Conservation (phyloP, 2,113 vertebrate species). For the Peromyscus californicus region DNA sequence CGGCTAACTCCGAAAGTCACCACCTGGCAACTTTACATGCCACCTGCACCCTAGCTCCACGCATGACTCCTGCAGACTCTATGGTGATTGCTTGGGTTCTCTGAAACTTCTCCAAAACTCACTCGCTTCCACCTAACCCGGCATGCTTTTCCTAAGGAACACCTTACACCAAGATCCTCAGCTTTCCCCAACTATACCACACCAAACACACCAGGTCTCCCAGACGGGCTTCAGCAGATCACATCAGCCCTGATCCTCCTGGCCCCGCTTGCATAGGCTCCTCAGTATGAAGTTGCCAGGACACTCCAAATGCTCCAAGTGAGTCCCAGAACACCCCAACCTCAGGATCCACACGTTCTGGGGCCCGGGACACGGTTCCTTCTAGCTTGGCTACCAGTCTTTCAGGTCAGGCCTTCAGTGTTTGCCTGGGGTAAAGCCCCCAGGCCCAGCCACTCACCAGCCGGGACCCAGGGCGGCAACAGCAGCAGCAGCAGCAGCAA, state of each 20-base stretch:
- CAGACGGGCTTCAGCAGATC: too few relatives aligned
- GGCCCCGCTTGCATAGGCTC: not conserved
- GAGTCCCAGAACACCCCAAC: not conserved
- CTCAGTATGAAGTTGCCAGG: not conserved
- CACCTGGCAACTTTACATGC: not conserved
- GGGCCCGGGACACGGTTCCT: not conserved
- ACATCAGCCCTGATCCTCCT: not conserved
- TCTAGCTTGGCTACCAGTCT: not conserved
- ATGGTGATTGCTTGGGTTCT: rapidly evolving
- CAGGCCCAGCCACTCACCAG: conserved; percentile 68
- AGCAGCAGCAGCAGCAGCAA: not conserved
- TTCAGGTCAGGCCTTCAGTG: not conserved
- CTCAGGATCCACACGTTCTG: not conserved
- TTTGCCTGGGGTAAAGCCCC: not conserved
- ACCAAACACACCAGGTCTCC: not conserved
- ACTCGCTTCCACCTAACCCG: not conserved
- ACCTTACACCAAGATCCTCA: not conserved
- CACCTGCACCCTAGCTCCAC: not conserved
- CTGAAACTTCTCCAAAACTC: not conserved
- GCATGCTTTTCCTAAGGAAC: too few relatives aligned
- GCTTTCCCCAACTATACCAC: not conserved
- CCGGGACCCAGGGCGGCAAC: conserved; percentile 33
- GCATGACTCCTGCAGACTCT: not conserved
- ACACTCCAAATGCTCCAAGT: not conserved
- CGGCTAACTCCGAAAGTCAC: not conserved